Evolutionary conservation across 2,888 invertebrate species (phyloP).

Genomic region (Diachrysia chrysitis): DNA sequence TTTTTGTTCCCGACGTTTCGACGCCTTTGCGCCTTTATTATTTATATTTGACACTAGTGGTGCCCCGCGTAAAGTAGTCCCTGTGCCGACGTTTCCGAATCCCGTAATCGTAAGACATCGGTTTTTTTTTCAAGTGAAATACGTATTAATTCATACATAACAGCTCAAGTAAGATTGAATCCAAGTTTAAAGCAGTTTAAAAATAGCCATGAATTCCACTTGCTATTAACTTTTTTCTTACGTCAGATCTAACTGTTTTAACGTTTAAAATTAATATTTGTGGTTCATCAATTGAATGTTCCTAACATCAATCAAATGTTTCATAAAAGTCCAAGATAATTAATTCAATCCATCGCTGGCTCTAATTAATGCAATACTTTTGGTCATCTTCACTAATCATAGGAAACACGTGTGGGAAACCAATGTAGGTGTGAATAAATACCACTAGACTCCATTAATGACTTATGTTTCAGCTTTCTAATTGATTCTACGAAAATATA

Average conservation of each 20-base stretch:
- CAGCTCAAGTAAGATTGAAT: not conserved
- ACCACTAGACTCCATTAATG: conserved; percentile 16
- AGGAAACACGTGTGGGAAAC: conserved; percentile 40
- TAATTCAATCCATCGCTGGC: conserved; percentile 37
- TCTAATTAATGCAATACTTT: conserved; percentile 53
- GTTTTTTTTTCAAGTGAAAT: too few species aligned
- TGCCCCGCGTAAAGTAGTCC: too few species aligned
- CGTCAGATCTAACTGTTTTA: conserved; percentile 30
- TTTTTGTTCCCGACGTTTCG: too few species aligned
- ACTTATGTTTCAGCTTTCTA: conserved; percentile 33
- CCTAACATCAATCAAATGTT: conserved; percentile 47
- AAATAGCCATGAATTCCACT: not conserved
- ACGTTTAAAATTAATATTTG: conserved; percentile 28
- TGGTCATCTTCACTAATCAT: conserved; percentile 52
- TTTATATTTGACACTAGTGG: too few species aligned
- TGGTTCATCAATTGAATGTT: conserved; percentile 22
- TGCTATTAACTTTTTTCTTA: conserved; percentile 12
- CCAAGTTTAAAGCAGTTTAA: not conserved
- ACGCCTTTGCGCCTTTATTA: too few species aligned
- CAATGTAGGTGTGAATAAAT: conserved; percentile 48
- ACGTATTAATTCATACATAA: too few species aligned
- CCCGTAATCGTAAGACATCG: too few species aligned
- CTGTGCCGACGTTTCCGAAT: too few species aligned
- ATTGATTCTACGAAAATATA: conserved; percentile 22
- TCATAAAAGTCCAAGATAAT: conserved; percentile 54